Percentiles rank a stretch among this genome's conserved stretches.
Evolutionary conservation across 2,113 vertebrate species (phyloP).

Genomic region (Esox niger): DNA sequence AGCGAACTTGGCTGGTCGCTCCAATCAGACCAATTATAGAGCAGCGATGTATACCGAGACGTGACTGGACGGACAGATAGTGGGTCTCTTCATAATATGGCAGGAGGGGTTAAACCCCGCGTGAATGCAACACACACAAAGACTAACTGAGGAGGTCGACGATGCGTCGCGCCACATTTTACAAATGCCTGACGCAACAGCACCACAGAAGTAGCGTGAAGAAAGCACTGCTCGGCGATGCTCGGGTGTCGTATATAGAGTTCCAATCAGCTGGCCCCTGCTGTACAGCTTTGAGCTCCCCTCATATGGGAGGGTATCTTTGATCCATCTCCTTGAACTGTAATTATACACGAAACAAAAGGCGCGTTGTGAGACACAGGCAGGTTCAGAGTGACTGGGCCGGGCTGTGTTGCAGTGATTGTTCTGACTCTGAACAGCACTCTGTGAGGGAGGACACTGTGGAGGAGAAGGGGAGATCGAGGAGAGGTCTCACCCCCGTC

Average conservation of each 20-base stretch:
- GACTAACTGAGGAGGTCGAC: neutral
- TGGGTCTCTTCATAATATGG: neutral
- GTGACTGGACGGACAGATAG: neutral
- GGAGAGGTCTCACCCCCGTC: slow-evolving; percentile 17
- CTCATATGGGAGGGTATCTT: slow-evolving; percentile 41
- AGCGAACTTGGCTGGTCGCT: too few relatives aligned
- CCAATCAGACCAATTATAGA: too few relatives aligned
- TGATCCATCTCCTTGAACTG: slow-evolving; percentile 46
- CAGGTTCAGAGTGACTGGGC: slow-evolving; percentile 45
- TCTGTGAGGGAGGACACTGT: slow-evolving; percentile 48
- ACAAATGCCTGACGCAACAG: neutral
- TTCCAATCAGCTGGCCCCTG: slow-evolving; percentile 23
- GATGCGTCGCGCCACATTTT: neutral
- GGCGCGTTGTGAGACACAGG: slow-evolving; percentile 52
- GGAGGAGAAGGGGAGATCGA: slow-evolving; percentile 29
- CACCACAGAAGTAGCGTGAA: neutral
- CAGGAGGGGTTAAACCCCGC: neutral
- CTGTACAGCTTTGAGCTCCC: slow-evolving; percentile 39
- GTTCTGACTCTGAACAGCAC: slow-evolving; percentile 43
- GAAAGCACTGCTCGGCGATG: neutral
- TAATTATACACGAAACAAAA: slow-evolving; percentile 62
- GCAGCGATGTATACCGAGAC: too few relatives aligned
- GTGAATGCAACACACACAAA: too few relatives aligned
- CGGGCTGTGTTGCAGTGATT: slow-evolving; percentile 30
- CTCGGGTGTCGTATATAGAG: neutral